Evolutionary conservation across 2,113 vertebrate species (phyloP).

Genomic region (Emydura subglobosa): DNA sequence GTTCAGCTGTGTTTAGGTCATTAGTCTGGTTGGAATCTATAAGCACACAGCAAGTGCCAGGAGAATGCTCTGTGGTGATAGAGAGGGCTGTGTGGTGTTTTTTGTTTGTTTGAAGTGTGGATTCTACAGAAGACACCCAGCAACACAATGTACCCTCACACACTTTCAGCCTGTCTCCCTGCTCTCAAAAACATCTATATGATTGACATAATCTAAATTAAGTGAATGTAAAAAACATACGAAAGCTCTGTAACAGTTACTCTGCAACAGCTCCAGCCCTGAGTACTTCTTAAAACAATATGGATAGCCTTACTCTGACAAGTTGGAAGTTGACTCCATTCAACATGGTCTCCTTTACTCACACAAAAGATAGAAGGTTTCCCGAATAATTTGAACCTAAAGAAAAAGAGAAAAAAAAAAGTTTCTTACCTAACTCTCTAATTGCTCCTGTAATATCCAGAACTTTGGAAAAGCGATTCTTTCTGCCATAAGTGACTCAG

Average conservation of each 20-base stretch:
- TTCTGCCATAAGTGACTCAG: background rate
- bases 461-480: background rate
- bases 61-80: accelerated
- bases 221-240: too few relatives aligned
- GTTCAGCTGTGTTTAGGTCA: accelerated
- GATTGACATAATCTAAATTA: too few relatives aligned
- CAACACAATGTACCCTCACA: accelerated
- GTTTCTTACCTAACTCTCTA: background rate
- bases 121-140: background rate
- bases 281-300: background rate
- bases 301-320: constrained; percentile 28
- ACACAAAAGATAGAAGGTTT: accelerated
- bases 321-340: constrained; percentile 16
- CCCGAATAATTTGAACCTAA: background rate
- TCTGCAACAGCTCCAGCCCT: too few relatives aligned
- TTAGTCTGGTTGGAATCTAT: background rate
- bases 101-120: accelerated
- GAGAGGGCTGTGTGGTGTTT: accelerated
- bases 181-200: too few relatives aligned
- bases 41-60: background rate
- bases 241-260: too few relatives aligned
- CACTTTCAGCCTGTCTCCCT: too few relatives aligned
- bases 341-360: accelerated
- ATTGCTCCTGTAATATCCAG: background rate
- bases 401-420: background rate